Evolutionary conservation across 2,888 invertebrate species (phyloP), one percentile per base, ranked within the genome.

Genomic region (Acleris cristana): DNA sequence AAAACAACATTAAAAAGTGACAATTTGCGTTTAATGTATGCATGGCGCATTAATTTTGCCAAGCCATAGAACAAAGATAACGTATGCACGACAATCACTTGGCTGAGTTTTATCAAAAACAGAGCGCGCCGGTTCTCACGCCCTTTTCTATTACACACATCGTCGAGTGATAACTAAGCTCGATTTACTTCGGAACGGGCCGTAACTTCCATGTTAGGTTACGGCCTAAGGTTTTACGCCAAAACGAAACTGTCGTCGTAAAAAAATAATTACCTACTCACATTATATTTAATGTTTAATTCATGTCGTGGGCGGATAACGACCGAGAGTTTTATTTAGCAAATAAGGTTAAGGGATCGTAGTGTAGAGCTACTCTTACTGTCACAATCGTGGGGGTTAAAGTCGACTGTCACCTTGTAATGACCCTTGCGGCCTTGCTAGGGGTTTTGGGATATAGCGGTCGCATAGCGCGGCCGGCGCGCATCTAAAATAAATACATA

Each of bases 221-320:
- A 66, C 52, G 56, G 56, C 60, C 55, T 23, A 56, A 58, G 12
- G 18, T 61, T 65, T 66, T 62, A 66, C 65, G 61, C 56, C 44
- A 52, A 26, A 56, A 48, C 34, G 66, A 57, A 66, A 66, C 61
- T 65, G 61, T 62, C 34, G 56, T 57, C 61, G 52, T 66, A 66
- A 66, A 66, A 66, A 57, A 62, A 66, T 62, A 62, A 66, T 66
- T 66, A 66, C 66, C 61, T 57, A 66, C 66, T 61, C 21, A 56
- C 66, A 62, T 66, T 62, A 66, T 61, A 66, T 66, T 61, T 66
- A 52, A 66, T 66, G 66, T 66, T 62, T 57, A 56, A 65, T 65
- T 66, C 66, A 61, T 62, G 56, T 59, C 34, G 65, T 65, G 65
- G 59, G 54, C 48, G 58, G 48, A 18, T 19, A 30, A 23, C 23